Evolutionary conservation across 2,113 vertebrate genomes (phyloP).

Genomic region (Nyctereutes procyonoides): DNA sequence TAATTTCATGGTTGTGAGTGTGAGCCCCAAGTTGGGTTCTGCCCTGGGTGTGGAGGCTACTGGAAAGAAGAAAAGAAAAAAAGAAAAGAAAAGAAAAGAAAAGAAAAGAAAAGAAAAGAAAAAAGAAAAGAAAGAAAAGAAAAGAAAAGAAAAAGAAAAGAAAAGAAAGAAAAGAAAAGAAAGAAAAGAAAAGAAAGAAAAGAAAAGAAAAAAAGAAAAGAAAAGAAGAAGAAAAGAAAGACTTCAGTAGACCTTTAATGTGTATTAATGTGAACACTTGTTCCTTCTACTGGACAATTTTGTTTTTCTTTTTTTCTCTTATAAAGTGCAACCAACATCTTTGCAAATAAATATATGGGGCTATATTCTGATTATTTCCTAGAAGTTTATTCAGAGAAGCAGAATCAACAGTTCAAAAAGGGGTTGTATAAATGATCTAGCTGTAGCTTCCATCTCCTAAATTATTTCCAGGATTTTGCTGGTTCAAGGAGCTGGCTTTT

Average conservation of each 20-base stretch:
- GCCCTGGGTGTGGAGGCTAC: background rate
- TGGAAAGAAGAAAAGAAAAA: background rate
- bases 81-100: background rate
- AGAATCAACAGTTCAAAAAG: background rate
- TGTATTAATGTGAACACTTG: background rate
- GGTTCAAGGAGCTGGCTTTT: background rate
- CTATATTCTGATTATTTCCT: background rate
- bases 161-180: too few species aligned
- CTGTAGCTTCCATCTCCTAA: background rate
- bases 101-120: too few species aligned
- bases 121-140: background rate
- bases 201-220: too few species aligned
- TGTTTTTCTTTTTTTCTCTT: constrained; percentile 27
- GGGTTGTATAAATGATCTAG: background rate
- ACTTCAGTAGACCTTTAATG: background rate
- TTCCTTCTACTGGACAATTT: background rate
- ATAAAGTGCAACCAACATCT: background rate
- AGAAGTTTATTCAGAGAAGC: background rate
- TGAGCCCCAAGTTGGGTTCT: background rate
- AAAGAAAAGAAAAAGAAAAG: background rate
- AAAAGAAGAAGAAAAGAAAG: background rate
- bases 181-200: too few species aligned
- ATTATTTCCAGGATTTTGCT: constrained; percentile 35
- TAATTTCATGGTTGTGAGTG: background rate
- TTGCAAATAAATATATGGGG: background rate